Evolutionary conservation across 1,140 invertebrate species (phyloP).

Genomic region (Drosophila nikananu): DNA sequence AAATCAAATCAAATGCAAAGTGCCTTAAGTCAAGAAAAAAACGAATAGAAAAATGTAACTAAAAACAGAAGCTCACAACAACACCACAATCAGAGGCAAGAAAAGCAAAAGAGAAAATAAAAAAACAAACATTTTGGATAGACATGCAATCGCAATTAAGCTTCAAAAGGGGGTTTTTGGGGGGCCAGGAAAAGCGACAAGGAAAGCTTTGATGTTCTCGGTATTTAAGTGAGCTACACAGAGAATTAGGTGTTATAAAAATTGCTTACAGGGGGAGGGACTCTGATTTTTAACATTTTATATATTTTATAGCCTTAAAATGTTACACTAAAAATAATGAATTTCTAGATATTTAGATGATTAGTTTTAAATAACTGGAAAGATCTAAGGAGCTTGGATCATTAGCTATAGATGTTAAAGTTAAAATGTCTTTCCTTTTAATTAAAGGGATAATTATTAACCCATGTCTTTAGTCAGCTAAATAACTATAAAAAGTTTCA

Average conservation of each 20-base stretch:
- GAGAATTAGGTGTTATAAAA: constrained; percentile 18
- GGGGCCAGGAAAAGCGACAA: constrained; percentile 1
- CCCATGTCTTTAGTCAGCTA: neutral
- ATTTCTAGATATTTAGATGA: neutral
- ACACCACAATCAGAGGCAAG: constrained; percentile 42
- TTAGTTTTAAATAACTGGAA: no score
- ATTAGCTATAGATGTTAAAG: neutral
- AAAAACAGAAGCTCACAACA: constrained; percentile 34
- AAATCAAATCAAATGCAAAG: constrained; percentile 40
- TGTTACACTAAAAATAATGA: neutral
- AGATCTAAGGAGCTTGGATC: no score
- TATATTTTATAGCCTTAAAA: neutral
- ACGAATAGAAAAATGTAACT: constrained; percentile 20
- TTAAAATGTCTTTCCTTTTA: neutral
- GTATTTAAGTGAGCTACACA: constrained; percentile 44
- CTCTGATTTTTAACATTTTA: neutral
- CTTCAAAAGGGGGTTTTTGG: neutral
- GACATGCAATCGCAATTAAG: constrained; percentile 54
- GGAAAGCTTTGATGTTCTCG: constrained; percentile 40
- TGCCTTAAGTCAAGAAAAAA: constrained; percentile 19
- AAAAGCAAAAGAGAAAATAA: constrained; percentile 17
- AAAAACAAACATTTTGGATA: constrained; percentile 28
- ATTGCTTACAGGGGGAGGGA: neutral
- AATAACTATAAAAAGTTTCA: neutral
- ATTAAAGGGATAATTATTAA: neutral